Base-by-base conservation (phyloP, 2,797 vertebrate species). In the Enteromius trimaculatus region DNA sequence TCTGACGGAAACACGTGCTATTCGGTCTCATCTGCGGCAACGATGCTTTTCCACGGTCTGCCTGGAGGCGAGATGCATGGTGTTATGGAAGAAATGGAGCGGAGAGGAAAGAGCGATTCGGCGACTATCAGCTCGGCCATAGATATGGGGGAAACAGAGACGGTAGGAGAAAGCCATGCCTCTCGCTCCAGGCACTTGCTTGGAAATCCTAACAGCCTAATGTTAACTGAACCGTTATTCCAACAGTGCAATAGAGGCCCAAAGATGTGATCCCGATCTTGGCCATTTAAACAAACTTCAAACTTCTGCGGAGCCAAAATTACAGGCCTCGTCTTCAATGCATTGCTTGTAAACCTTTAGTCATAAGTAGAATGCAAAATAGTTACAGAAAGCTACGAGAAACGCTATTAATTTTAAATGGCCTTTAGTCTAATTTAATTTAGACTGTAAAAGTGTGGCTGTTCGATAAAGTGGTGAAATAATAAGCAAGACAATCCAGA, bases 11-110 rank as follows among this genome's bases (percentile, higher is more conserved):
- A 95, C 94, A 94, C 93, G 90, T 95, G 94, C 86, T 94, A 92
- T 85, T 95, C 95, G 89, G 92, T 95, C 86, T 92, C 94, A 21
- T 96, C 96, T 88, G 90, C 94, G 82, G 94, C 93, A 42, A 96
- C 96, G 90, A 99, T 99, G 98, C 97, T 99, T 91, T 99, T 99
- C 96, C 98, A 99, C 92, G 97, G 98, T 91, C 93, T 99, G 94
- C 96, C 97, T 87, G 97, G 96, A 93, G 96, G 96, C 92, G 97
- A 99, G 92, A 96, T 98, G 94, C 97, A 97, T 92, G 96, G 97
- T 87, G 96, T 99, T 93, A 97, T 98, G 95, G 98, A 99, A 90
- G 97, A 99, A 90, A 97, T 99, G 96, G 97, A 99, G 93, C 96
- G 97, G 88, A 95, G 97, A 93, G 95, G 92, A 88, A 99, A 99